Conservation (phyloP, 2,113 vertebrate species). For the Galbula dea region DNA sequence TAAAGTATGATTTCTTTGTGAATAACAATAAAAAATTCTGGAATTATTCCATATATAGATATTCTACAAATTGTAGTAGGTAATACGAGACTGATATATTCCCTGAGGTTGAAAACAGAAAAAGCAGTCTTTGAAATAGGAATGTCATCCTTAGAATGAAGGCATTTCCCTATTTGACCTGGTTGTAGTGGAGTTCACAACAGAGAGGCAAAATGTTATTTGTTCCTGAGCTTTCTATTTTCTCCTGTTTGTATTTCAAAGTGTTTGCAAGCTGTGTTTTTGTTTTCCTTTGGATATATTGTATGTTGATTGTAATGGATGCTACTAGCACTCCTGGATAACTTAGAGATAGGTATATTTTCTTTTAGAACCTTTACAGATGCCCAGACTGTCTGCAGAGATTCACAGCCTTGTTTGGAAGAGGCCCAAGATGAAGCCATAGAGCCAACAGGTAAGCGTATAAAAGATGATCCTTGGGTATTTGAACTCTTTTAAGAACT, state of each 20-base stretch:
- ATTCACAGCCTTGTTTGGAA: background rate
- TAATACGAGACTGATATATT: background rate
- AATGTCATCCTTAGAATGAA: background rate
- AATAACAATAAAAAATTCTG: background rate
- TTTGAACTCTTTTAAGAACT: background rate
- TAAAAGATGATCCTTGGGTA: background rate
- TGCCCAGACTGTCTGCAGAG: background rate
- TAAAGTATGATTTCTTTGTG: background rate
- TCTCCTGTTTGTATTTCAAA: background rate
- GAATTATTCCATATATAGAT: background rate
- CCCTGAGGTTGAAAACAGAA: background rate
- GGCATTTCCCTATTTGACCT: background rate
- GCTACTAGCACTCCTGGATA: background rate
- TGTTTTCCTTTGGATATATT: background rate
- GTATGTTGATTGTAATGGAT: background rate
- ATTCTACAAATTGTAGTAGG: background rate
- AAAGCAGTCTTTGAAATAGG: background rate
- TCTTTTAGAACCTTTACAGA: slow-evolving; percentile 7
- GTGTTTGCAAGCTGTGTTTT: background rate
- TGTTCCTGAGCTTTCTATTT: background rate
- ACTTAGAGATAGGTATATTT: background rate
- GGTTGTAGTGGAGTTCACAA: background rate
- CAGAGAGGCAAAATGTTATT: background rate
- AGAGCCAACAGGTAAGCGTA: background rate
- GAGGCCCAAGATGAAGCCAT: background rate